phyloP scores from a whole-genome alignment of 35 echinoderm and acorn worm species.

The Apostichopus californicus region DNA sequence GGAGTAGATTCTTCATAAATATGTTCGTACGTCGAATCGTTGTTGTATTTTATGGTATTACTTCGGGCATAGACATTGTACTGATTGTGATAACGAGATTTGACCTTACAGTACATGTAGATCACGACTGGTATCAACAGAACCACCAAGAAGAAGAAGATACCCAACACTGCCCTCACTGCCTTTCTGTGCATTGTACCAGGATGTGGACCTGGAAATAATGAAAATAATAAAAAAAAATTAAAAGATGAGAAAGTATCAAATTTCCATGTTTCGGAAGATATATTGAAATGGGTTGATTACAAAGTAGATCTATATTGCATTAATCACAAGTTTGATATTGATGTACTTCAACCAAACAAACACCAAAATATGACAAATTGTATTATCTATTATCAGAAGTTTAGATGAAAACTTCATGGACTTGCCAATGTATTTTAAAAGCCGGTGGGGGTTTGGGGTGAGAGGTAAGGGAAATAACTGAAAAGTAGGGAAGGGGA shows the following conservation, averaged over 20 bases:
- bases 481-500: too few relatives aligned
- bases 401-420: too few relatives aligned
- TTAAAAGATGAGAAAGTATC: background rate
- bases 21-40: conserved; percentile 79
- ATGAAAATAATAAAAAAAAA: background rate
- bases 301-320: too few relatives aligned
- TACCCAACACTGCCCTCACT: conserved; percentile 58
- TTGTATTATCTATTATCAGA: too few relatives aligned
- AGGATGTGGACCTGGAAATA: background rate
- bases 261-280: background rate
- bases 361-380: too few relatives aligned
- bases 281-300: too few relatives aligned
- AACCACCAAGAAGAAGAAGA: conserved; percentile 61
- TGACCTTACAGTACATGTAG: conserved; percentile 77
- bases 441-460: too few relatives aligned
- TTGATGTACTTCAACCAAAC: too few relatives aligned
- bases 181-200: conserved; percentile 18
- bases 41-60: conserved; percentile 82
- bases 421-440: too few relatives aligned
- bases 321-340: too few relatives aligned
- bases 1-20: conserved; percentile 58
- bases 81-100: conserved; percentile 64
- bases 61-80: conserved; percentile 92
- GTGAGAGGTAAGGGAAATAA: too few relatives aligned
- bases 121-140: conserved; percentile 66